Evolutionary conservation across 2,797 vertebrate species (phyloP).

Genomic region (Lates japonicus): DNA sequence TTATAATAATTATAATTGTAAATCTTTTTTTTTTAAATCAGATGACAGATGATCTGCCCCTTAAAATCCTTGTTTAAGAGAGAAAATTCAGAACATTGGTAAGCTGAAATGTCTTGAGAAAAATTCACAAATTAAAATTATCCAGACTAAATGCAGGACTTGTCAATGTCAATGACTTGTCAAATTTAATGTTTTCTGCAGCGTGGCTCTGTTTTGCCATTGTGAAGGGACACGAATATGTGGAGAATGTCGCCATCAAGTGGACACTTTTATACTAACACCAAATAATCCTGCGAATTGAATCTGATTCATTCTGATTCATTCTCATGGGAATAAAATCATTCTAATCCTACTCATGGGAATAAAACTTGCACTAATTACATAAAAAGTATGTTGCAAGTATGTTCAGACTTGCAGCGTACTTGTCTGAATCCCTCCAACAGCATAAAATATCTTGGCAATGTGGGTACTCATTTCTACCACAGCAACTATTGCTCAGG

Average conservation of each 20-base stretch:
- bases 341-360: not conserved
- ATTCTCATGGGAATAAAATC: too few relatives aligned
- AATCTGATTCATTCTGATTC: not conserved
- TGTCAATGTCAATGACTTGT: not conserved
- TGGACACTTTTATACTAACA: slow-evolving; percentile 52
- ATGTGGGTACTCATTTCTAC: not conserved
- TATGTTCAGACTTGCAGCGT: too few relatives aligned
- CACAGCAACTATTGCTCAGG: not conserved
- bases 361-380: not conserved
- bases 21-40: slow-evolving; percentile 2
- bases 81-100: not conserved
- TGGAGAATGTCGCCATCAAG: slow-evolving; percentile 76
- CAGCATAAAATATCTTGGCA: not conserved
- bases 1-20: too few relatives aligned
- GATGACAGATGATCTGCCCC: not conserved
- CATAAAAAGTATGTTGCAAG: not conserved
- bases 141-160: not conserved
- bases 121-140: not conserved
- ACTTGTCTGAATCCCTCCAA: not conserved
- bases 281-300: not conserved
- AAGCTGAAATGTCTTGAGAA: not conserved
- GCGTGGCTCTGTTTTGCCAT: not conserved
- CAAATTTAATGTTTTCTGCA: not conserved
- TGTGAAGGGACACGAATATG: slow-evolving; percentile 29
- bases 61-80: not conserved